Conservation (phyloP, 2,797 vertebrate genomes). For the Orientallactaga sibirica region DNA sequence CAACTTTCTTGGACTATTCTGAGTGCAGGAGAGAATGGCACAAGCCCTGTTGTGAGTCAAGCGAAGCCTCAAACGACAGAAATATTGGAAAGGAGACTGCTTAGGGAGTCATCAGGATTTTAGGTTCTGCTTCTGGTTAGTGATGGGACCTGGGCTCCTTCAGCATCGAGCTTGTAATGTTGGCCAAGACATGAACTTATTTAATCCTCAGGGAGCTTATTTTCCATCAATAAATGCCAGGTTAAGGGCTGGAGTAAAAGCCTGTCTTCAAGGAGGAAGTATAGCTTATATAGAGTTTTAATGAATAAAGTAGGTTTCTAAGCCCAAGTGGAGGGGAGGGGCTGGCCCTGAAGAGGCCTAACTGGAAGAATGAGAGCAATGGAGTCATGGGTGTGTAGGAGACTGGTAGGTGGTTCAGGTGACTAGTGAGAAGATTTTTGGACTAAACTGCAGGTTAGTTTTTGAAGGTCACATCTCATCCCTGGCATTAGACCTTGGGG, state of each 20-base stretch:
- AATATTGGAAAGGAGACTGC: background rate
- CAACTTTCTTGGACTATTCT: background rate
- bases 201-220: background rate
- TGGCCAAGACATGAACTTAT: background rate
- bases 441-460: background rate
- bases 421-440: background rate
- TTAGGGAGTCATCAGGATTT: background rate
- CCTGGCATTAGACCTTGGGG: background rate
- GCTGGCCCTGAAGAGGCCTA: background rate
- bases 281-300: background rate
- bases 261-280: conserved; percentile 4
- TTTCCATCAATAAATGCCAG: background rate
- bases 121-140: background rate
- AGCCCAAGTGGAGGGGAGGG: background rate
- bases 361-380: background rate
- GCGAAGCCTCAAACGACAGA: background rate
- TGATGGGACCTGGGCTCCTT: background rate
- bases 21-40: background rate
- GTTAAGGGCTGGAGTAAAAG: background rate
- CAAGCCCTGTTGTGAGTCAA: background rate
- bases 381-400: background rate
- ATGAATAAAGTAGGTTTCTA: background rate
- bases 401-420: background rate
- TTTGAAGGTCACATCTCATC: conserved; percentile 6
- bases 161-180: background rate